Percentiles rank a stretch among this genome's conserved stretches.
Conservation (phyloP, 2,888 invertebrate species). For the Lycophotia porphyrea region DNA sequence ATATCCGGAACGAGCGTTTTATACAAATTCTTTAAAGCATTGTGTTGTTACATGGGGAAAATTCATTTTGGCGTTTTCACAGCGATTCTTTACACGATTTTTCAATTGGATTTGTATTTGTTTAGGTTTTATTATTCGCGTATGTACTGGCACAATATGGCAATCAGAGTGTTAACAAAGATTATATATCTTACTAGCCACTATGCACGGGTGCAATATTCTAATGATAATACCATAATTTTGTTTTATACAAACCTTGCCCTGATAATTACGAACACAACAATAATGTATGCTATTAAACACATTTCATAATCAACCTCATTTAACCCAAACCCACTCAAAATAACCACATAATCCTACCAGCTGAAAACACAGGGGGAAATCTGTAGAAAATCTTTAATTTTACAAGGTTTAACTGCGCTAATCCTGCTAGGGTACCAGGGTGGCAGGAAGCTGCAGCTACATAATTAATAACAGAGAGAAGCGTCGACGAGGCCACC, state of each 20-base stretch:
- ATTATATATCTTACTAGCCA: background rate
- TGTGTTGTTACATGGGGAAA: slow-evolving; percentile 39
- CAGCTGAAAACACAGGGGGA: slow-evolving; percentile 26
- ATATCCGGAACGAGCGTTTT: slow-evolving; percentile 19
- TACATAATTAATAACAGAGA: slow-evolving; percentile 57
- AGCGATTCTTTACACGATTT: slow-evolving; percentile 11
- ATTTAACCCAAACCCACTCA: background rate
- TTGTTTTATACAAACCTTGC: no score
- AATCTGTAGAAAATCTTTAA: slow-evolving; percentile 46
- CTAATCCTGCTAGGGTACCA: slow-evolving; percentile 34
- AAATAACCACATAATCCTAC: slow-evolving; percentile 18
- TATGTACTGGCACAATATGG: slow-evolving; percentile 3
- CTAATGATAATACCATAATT: no score
- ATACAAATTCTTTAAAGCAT: slow-evolving; percentile 30
- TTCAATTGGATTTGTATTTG: slow-evolving; percentile 40
- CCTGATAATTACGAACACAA: background rate
- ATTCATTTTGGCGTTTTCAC: slow-evolving; percentile 36
- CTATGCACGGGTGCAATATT: no score
- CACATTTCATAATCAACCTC: slow-evolving; percentile 2
- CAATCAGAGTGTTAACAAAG: background rate
- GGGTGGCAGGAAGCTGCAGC: slow-evolving; percentile 36
- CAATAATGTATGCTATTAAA: background rate
- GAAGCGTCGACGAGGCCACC: slow-evolving; percentile 37
- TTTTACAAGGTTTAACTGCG: slow-evolving; percentile 42
- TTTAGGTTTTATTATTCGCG: slow-evolving; percentile 17